A percentile compares a stretch with the other conserved stretches of the same genome.
These are phyloP conservation scores for Thamnophis elegans DNA, from an alignment of 2,797 vertebrate genomes.

Conservation along the genomic window DNA sequence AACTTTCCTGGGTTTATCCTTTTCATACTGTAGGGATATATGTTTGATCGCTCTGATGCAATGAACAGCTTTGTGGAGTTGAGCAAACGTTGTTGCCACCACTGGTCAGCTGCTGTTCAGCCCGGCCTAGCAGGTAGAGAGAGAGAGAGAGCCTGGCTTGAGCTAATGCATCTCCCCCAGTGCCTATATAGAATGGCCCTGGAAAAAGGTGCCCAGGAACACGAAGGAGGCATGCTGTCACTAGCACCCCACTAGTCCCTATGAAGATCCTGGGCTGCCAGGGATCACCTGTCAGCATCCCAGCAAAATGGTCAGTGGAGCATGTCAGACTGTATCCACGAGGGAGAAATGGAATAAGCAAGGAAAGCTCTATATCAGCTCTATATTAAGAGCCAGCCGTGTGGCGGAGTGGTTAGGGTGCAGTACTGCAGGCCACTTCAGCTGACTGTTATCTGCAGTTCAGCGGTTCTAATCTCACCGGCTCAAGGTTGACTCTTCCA, in stretches of 20 bases:
- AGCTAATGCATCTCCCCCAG: neutral
- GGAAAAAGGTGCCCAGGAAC: neutral
- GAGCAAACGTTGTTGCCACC: neutral
- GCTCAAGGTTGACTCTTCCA: too few relatives aligned
- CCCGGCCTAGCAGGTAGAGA: neutral
- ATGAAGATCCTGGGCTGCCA: neutral
- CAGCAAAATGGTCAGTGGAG: neutral
- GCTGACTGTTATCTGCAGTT: too few relatives aligned
- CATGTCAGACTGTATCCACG: neutral
- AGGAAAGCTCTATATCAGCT: neutral
- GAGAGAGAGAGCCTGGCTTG: neutral
- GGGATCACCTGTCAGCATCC: neutral
- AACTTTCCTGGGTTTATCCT: neutral
- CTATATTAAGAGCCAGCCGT: too few relatives aligned
- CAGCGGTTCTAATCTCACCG: too few relatives aligned
- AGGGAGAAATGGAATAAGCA: neutral
- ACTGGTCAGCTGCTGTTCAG: neutral
- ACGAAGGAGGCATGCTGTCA: neutral
- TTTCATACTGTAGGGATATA: neutral
- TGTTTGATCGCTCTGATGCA: neutral
- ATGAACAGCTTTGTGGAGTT: neutral
- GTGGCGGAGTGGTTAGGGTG: too few relatives aligned
- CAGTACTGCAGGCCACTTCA: too few relatives aligned
- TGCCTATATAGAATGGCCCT: neutral
- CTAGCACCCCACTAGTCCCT: neutral